A percentile compares a stretch with the other conserved stretches of the same genome.
Evolutionary conservation across 1,140 invertebrate species (phyloP).

Genomic region (Scaptomyza montana): DNA sequence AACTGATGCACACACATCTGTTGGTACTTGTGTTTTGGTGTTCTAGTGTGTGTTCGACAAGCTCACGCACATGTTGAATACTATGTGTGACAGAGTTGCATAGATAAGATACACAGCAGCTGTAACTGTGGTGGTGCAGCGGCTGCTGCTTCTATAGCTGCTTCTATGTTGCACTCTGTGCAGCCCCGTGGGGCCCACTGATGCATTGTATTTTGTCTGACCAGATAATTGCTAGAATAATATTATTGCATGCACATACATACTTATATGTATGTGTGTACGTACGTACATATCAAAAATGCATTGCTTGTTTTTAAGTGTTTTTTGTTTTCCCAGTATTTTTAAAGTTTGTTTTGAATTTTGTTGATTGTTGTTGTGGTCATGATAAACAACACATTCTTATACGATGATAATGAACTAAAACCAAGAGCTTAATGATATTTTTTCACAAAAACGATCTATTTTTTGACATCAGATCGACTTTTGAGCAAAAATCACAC

Average conservation of each 20-base stretch:
- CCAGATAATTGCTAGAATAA: constrained; percentile 79
- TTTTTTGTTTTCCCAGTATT: neutral
- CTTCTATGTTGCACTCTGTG: constrained; percentile 38
- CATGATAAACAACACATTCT: too few species aligned
- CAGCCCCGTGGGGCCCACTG: constrained; percentile 54
- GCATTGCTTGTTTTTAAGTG: neutral
- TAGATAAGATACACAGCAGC: constrained; percentile 80
- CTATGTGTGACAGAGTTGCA: constrained; percentile 71
- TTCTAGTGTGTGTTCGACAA: constrained; percentile 45
- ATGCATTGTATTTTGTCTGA: constrained; percentile 71
- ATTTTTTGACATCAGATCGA: too few species aligned
- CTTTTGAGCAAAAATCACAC: too few species aligned
- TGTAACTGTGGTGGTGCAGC: constrained; percentile 4
- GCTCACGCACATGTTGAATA: constrained; percentile 71
- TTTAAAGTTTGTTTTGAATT: neutral
- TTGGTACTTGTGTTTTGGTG: constrained; percentile 21
- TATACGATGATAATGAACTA: too few species aligned
- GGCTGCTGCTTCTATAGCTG: neutral
- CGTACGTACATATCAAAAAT: constrained; percentile 22
- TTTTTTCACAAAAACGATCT: too few species aligned
- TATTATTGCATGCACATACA: constrained; percentile 54
- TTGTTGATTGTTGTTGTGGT: neutral
- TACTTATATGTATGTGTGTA: too few species aligned
- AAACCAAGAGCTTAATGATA: too few species aligned
- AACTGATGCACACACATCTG: constrained; percentile 18